phyloP scores from a whole-genome alignment of 1,140 invertebrate species.

The Eumeta japonica region DNA sequence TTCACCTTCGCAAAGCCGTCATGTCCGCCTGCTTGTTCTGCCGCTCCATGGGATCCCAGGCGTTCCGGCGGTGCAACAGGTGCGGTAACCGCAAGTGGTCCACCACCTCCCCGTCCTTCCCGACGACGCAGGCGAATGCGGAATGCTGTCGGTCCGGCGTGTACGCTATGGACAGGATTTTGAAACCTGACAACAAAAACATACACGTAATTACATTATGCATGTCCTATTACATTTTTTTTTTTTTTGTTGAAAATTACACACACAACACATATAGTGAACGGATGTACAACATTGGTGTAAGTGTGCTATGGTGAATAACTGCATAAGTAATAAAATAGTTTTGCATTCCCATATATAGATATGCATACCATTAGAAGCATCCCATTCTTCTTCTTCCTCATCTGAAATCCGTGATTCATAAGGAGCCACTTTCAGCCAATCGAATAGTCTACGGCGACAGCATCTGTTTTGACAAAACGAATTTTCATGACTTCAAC shows the following conservation, averaged over 20 bases:
- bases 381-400: conserved; percentile 91
- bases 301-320: too few species aligned
- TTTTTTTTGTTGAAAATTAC: neutral
- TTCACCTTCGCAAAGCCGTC: conserved; percentile 68
- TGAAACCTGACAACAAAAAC: conserved; percentile 62
- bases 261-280: neutral
- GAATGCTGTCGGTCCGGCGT: conserved; percentile 83
- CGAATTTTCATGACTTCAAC: too few species aligned
- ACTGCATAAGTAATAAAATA: too few species aligned
- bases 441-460: conserved; percentile 84
- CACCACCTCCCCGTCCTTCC: conserved; percentile 85
- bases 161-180: conserved; percentile 87
- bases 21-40: conserved; percentile 74
- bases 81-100: conserved; percentile 87
- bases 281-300: neutral
- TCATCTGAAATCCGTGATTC: conserved; percentile 74
- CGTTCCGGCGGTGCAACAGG: conserved; percentile 69
- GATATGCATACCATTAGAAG: conserved; percentile 59
- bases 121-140: conserved; percentile 85
- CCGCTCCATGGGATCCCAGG: conserved; percentile 37
- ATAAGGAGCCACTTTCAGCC: conserved; percentile 90
- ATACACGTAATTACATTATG: neutral
- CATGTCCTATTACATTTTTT: neutral
- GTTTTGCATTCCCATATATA: too few species aligned
- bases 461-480: conserved; percentile 81